Base-by-base conservation (phyloP, 1,140 invertebrate species). In the Arion vulgaris region DNA sequence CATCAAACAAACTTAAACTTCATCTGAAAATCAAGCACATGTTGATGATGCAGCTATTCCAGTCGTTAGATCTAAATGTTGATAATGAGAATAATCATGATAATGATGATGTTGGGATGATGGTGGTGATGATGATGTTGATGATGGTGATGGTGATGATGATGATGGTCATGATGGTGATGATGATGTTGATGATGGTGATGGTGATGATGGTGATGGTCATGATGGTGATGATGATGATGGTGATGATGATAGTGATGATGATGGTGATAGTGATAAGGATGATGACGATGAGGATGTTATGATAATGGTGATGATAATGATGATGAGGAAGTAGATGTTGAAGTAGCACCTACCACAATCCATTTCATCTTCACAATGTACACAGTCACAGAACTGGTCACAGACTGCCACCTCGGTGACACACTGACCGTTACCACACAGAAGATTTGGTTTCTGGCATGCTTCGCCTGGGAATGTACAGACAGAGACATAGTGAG, bases 321-420 rank as follows among this genome's bases (percentile, higher is more conserved):
- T 45, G 41, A 15, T 45, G 41, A 45, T 45, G 1, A 23, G 5
- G 51, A 23, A 11, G 51, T 57, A 57, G 26, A 57, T 57, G 51
- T 15, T 26, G 17, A 11, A 17, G 5, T 57, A 23, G 4, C 39
- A 85, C 88, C 86, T 86, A 93, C 93, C 86, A 85, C 93, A 94
- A 34, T 88, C 85, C 19, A 72, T n/a, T 85, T 94, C 93, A 82
- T 94, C 93, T 41, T 92, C 91, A 9, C 93, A 92, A 41, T 91
- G 78, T 13, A 92, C 80, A 86, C 93, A 94, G 84, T 94, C 93
- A 7, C 81, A 79, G 41, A 90, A 87, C 80, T 86, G 86, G 85
- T 94, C 92, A 84, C 93, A 94, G 0, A 82, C 49, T 0, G 89
- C 66, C 0, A 66, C 75, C 0, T 73, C 74, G 0, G 91, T 92